Percentiles rank a stretch among this genome's conserved stretches.
phyloP scores from a whole-genome alignment of 2,113 vertebrate species.

The Proterorhinus semilunaris region DNA sequence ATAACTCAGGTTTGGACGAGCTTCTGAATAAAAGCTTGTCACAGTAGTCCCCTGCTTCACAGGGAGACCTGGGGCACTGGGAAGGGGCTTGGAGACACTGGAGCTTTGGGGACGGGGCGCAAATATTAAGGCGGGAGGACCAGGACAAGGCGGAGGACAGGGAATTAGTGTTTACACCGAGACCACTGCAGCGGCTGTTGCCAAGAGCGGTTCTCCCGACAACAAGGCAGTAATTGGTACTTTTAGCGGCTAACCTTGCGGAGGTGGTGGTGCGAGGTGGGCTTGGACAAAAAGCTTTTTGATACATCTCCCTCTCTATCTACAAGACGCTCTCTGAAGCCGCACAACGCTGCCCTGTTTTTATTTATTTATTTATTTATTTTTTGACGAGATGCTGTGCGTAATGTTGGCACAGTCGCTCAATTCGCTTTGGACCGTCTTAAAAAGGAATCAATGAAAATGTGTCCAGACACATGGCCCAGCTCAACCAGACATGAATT shows the following conservation, averaged over 20 bases:
- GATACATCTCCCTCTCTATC: conserved; percentile 50
- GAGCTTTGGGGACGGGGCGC: conserved; percentile 29
- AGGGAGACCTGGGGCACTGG: conserved; percentile 32
- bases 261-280: conserved; percentile 64
- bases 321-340: conserved; percentile 35
- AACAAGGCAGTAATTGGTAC: conserved; percentile 75
- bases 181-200: conserved; percentile 67
- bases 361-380: not conserved
- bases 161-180: conserved; percentile 69
- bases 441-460: conserved; percentile 74
- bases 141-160: conserved; percentile 48
- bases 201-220: conserved; percentile 71
- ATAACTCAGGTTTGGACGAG: conserved; percentile 63
- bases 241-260: conserved; percentile 74
- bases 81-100: conserved; percentile 30
- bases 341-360: conserved; percentile 13
- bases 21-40: conserved; percentile 61
- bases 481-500: conserved; percentile 74
- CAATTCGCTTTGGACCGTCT: conserved; percentile 55
- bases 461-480: conserved; percentile 70
- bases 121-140: conserved; percentile 43
- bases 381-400: conserved; percentile 30
- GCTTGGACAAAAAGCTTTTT: conserved; percentile 72
- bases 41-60: conserved; percentile 40
- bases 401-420: conserved; percentile 53